These are phyloP conservation scores for Pyrgilauda ruficollis DNA, from an alignment of 2,113 vertebrate genomes.

Conservation along the genomic window DNA sequence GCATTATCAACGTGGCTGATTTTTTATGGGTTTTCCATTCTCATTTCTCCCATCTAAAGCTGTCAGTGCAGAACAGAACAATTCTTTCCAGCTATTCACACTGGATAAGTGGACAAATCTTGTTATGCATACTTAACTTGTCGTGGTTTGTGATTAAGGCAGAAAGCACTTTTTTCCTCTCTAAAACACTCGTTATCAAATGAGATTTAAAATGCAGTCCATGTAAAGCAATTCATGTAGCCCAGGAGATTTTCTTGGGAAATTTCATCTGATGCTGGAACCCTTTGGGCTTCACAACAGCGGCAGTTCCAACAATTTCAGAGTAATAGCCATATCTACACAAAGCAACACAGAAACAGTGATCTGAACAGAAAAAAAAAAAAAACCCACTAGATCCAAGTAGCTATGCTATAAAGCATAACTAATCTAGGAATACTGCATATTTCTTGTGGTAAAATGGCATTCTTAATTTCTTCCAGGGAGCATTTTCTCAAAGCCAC, in stretches of 20 bases:
- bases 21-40: neutral
- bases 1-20: neutral
- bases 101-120: constrained; percentile 36
- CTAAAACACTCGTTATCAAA: neutral
- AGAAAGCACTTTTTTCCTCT: neutral
- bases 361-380: neutral
- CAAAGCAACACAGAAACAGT: neutral
- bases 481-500: neutral
- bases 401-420: neutral
- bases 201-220: constrained; percentile 38
- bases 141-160: neutral
- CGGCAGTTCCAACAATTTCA: neutral
- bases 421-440: neutral
- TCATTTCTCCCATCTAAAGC: neutral
- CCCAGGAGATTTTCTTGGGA: neutral
- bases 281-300: neutral
- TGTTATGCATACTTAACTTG: constrained; percentile 34
- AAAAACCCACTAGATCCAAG: neutral
- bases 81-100: constrained; percentile 44
- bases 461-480: neutral
- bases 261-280: neutral
- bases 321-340: neutral
- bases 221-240: constrained; percentile 3
- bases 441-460: neutral
- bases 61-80: neutral